These are phyloP conservation scores for Pheosia gnoma DNA, from an alignment of 2,888 invertebrate genomes.

Conservation along the genomic window DNA sequence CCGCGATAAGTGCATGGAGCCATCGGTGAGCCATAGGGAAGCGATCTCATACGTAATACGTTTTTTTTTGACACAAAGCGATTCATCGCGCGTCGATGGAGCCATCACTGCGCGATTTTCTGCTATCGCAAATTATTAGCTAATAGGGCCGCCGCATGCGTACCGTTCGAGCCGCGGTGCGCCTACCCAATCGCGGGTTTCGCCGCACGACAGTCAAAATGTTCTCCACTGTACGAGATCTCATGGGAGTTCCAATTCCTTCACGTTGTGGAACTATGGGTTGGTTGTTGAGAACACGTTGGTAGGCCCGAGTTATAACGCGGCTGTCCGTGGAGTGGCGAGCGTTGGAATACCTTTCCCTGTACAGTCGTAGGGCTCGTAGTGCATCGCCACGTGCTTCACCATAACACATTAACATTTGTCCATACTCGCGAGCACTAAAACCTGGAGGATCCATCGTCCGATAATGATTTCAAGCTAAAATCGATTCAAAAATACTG, in stretches of 20 bases:
- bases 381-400: background rate
- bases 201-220: background rate
- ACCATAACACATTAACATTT: background rate
- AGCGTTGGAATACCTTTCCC: background rate
- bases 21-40: too few relatives aligned
- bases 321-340: background rate
- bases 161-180: background rate
- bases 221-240: background rate
- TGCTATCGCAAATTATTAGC: too few relatives aligned
- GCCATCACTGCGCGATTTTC: too few relatives aligned
- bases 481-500: too few relatives aligned
- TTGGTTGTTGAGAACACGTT: background rate
- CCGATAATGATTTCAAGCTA: too few relatives aligned
- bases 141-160: too few relatives aligned
- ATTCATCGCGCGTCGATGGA: too few relatives aligned
- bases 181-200: background rate
- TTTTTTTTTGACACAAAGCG: too few relatives aligned
- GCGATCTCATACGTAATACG: too few relatives aligned
- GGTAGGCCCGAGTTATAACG: background rate
- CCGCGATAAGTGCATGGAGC: too few relatives aligned
- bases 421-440: background rate
- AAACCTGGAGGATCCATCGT: background rate
- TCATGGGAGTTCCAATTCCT: background rate
- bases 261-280: background rate
- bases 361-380: background rate